A percentile compares a stretch with the other conserved stretches of the same genome.
Evolutionary conservation across 2,888 invertebrate species (phyloP).

Genomic region (Lysandra coridon): DNA sequence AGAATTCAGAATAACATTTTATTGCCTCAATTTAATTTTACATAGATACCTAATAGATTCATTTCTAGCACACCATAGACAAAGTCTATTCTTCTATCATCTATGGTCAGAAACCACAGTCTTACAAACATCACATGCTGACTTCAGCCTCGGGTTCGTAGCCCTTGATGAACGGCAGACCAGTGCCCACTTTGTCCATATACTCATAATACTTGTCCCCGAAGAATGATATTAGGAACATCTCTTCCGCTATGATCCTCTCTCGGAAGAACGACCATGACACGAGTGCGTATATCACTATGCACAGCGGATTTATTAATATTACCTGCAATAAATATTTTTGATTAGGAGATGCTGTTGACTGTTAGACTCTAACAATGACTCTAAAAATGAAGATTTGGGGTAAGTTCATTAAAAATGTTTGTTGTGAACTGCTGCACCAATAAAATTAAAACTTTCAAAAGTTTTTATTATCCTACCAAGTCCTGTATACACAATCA

Average conservation of each 20-base stretch:
- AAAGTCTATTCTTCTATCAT: neutral
- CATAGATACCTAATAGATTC: neutral
- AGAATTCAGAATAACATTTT: neutral
- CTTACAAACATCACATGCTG: constrained; percentile 35
- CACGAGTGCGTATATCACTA: constrained; percentile 87
- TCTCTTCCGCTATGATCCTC: constrained; percentile 93
- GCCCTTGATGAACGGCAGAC: constrained; percentile 93
- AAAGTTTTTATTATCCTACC: no score
- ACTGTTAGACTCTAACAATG: no score
- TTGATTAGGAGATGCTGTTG: no score
- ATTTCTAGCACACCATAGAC: neutral
- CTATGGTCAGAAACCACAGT: neutral
- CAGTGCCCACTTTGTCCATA: constrained; percentile 90
- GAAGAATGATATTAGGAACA: constrained; percentile 94
- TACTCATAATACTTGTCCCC: constrained; percentile 93
- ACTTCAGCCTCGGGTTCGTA: constrained; percentile 62
- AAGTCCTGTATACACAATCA: no score
- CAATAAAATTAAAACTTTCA: no score
- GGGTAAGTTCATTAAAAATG: no score
- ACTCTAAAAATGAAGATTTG: no score
- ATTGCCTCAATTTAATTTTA: neutral
- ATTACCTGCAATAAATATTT: constrained; percentile 81
- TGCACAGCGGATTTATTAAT: constrained; percentile 93
- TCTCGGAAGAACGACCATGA: constrained; percentile 96
- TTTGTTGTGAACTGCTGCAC: no score